Evolutionary conservation across 1,140 invertebrate genomes (phyloP), one percentile per base, ranked within the genome.

Genomic region (Bombus superbus): DNA sequence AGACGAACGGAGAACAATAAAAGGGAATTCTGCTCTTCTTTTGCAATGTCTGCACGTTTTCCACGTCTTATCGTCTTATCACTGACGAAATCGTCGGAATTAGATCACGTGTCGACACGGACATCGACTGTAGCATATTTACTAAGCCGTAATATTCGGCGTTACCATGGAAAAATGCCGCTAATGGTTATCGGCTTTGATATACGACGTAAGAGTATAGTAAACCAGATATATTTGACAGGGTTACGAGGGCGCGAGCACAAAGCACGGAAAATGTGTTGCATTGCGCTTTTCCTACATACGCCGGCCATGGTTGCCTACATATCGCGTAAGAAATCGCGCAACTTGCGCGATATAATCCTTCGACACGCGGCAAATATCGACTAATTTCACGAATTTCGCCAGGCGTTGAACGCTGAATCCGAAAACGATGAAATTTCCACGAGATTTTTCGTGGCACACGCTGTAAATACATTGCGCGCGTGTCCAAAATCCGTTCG

Each of bases 161-260:
- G 53, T 38, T 6, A 18, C 3, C 22, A 57, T 9, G 11, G 28
- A 83, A 81, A 76, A 82, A 47, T 72, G 64, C 9, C 40, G 75
- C 28, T 89, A 84, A 85, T 87, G 74, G 81, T 74, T 83, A 87
- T 81, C 79, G 72, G 57, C n/a, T 42, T 25, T 77, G 66, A 88
- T 85, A 86, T 78, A 81, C 22, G 42, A 28, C 35, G 47, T 47
- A 64, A n/a, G 32, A 35, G 59, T 71, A 68, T 81, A 87, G 85
- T 87, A 87, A 79, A 90, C 28, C 59, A 68, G 59, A 59, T 75
- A 68, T 84, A 89, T 89, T 74, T 86, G 64, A 74, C 72, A 79
- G 59, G 83, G 77, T 86, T 86, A 86, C 81, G 85, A 76, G 81
- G 66, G 44, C 68, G 47, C 59, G n/a, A 25, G 53, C 57, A 47